These are phyloP conservation scores for Pristionchus arcanus DNA, from an alignment of 2,888 invertebrate species.

Conservation along the genomic window DNA sequence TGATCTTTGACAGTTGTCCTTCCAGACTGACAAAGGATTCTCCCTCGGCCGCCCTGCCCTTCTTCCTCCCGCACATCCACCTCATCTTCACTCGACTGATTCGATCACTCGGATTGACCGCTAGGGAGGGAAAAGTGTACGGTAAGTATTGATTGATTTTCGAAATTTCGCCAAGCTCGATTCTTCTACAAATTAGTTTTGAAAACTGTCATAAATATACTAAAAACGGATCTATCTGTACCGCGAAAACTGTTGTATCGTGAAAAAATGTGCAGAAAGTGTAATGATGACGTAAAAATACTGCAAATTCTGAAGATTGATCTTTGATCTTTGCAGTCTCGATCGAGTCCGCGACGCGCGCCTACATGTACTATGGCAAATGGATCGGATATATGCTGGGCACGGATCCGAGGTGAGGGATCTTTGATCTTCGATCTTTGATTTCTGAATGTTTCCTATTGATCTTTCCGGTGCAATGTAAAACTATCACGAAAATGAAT, in stretches of 20 bases:
- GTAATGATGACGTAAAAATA: background rate
- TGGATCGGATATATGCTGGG: conserved; percentile 50
- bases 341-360: background rate
- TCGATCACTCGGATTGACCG: conserved; percentile 61
- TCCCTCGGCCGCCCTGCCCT: conserved; percentile 51
- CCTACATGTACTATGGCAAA: conserved; percentile 48
- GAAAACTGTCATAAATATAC: too few species aligned
- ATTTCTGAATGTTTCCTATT: too few species aligned
- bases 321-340: conserved; percentile 48
- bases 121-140: conserved; percentile 62
- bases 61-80: conserved; percentile 28
- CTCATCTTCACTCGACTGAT: conserved; percentile 63
- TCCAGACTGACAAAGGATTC: conserved; percentile 43
- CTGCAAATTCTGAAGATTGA: background rate
- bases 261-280: too few species aligned
- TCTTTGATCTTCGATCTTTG: background rate
- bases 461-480: too few species aligned
- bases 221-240: too few species aligned
- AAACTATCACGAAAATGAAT: too few species aligned
- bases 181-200: too few species aligned
- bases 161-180: too few species aligned
- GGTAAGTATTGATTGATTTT: conserved; percentile 46
- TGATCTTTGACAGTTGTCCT: background rate
- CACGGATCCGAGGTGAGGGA: conserved; percentile 42
- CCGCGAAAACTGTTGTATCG: too few species aligned